phyloP scores from a whole-genome alignment of 2,797 vertebrate genomes.

The Allobates femoralis region DNA sequence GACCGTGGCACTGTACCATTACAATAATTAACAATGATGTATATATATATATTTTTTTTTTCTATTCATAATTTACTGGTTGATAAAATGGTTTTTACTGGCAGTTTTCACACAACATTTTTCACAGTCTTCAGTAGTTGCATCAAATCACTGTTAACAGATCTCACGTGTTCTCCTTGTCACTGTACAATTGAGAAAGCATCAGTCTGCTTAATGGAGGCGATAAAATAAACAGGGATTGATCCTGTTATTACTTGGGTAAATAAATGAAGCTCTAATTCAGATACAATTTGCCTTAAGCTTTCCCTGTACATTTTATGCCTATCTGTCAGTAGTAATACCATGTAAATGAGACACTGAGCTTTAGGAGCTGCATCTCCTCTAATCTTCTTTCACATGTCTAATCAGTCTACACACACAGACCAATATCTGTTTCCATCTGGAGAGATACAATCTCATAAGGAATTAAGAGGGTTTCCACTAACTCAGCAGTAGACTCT shows the following conservation, averaged over 20 bases:
- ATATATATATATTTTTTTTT: no score
- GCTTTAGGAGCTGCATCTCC: slow-evolving; percentile 74
- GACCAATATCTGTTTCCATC: slow-evolving; percentile 99
- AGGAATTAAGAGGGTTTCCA: slow-evolving; percentile 93
- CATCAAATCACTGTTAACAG: slow-evolving; percentile 61
- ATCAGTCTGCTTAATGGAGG: slow-evolving; percentile 75
- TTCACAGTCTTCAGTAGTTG: neutral
- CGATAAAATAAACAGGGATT: slow-evolving; percentile 80
- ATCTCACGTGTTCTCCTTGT: slow-evolving; percentile 67
- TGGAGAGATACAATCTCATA: slow-evolving; percentile 95
- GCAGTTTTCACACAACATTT: neutral
- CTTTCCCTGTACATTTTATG: slow-evolving; percentile 73
- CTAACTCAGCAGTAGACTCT: slow-evolving; percentile 83
- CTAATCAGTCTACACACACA: slow-evolving; percentile 93
- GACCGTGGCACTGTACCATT: neutral
- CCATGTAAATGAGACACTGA: slow-evolving; percentile 85
- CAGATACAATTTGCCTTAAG: slow-evolving; percentile 79
- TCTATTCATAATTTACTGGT: neutral
- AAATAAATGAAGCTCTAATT: slow-evolving; percentile 83
- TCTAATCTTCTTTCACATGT: slow-evolving; percentile 94
- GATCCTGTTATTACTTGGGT: slow-evolving; percentile 81
- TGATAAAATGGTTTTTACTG: neutral
- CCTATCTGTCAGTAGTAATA: slow-evolving; percentile 82
- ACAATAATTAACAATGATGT: neutral
- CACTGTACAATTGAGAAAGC: slow-evolving; percentile 74